Evolutionary conservation across 2,113 vertebrate species (phyloP).

Genomic region (Nesoenas mayeri): DNA sequence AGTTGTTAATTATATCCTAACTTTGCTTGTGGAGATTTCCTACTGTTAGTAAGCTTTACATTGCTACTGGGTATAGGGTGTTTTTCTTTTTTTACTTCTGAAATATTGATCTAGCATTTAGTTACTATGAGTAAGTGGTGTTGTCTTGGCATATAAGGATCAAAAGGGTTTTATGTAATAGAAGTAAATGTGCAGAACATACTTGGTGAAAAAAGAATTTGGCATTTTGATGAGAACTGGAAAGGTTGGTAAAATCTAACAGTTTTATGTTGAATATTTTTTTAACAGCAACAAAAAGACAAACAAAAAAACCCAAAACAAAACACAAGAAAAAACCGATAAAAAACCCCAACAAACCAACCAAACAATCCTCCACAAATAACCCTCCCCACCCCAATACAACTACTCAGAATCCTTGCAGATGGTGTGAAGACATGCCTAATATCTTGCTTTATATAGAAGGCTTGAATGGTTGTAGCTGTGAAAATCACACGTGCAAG

Average conservation of each 20-base stretch:
- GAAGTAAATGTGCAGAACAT: background rate
- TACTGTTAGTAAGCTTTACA: background rate
- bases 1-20: background rate
- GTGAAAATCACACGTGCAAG: background rate
- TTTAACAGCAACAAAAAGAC: no score
- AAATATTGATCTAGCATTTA: background rate
- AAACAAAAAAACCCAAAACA: no score
- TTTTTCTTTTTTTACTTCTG: background rate
- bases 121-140: background rate
- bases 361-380: no score
- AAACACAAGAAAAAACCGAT: no score
- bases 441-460: background rate
- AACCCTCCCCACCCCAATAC: no score
- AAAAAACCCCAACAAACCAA: no score
- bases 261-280: background rate
- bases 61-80: background rate
- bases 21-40: background rate
- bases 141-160: background rate
- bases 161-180: background rate
- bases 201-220: background rate
- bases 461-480: background rate
- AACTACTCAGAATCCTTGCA: no score
- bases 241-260: background rate
- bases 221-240: background rate
- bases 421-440: background rate